Evolutionary conservation across 2,797 vertebrate species (phyloP), one percentile per base, ranked within the genome.

Genomic region (Naso thynnoides): DNA sequence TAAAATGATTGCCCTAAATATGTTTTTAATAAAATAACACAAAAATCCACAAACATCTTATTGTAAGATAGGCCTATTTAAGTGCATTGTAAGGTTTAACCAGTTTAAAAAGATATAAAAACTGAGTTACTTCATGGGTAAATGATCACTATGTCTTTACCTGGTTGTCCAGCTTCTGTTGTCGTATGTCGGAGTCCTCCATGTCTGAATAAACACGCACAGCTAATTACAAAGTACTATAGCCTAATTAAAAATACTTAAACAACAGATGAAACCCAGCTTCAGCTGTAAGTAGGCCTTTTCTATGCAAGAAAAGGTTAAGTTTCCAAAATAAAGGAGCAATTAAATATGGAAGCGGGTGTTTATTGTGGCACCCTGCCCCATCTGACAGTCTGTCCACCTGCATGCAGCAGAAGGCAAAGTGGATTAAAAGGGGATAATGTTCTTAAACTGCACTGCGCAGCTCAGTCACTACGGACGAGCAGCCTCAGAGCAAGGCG

Each of bases 351-450:
- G 36, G 47, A 66, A 31, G 39, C 26, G 71, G 39, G 44, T 45
- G 84, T 79, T 60, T 75, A 70, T 68, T 67, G 65, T 66, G 66
- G 24, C 75, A 56, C 66, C 53, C 73, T 54, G 76, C 61, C 85
- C 76, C 79, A 84, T 92, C 79, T 87, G 84, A 81, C 80, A 72
- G 81, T 72, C 85, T 82, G 76, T 79, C 89, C 92, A 93, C 93
- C 91, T 94, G 91, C 86, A 53, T 76, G 86, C 23, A 88, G 90
- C 93, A 95, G 93, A 95, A 90, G 92, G 92, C 92, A 93, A 94
- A 95, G 93, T 93, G 91, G 95, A 95, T 95, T 95, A 95, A 73
- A 83, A 29, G 84, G 79, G 91, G 93, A 94, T 95, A 93, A 95
- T 88, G 94, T 88, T 94, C 94, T 95, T 95, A 95, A 86, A 90